Base-by-base conservation (phyloP, 35 echinoderm and acorn worm species). In the Eucidaris tribuloides region DNA sequence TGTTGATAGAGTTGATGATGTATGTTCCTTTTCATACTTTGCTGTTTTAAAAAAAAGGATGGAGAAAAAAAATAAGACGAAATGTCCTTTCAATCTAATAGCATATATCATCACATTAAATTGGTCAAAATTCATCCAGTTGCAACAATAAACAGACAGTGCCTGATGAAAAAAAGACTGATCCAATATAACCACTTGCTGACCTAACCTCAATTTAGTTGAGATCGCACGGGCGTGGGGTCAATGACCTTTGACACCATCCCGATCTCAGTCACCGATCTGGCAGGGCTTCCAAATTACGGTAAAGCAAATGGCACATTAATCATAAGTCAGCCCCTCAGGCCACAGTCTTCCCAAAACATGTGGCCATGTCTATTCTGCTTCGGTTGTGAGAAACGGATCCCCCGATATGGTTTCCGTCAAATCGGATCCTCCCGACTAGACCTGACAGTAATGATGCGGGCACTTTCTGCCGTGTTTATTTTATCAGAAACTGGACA, bases 191-290 rank as follows among this genome's bases (percentile, higher is more conserved):
- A 74, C 68, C 68, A 7, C 19, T 2, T 33, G 35, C 24, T 74
- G 68, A 74, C 68, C 68, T 74, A 74, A 33, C 68, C 68, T 42
- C 68, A 74, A 74, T 74, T 44, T 40, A 74, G 41, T n/a, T 42
- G 68, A 40, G 68, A 74, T n/a, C 35, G 19, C 35, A 74, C 44
- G 38, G 68, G 68, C 68, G 38, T 74, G 41, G 44, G 68, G 68
- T 74, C 68, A 74, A 43, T 74, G 68, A 74, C 68, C 68, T 74
- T 74, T 74, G 68, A 44, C 68, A 74, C 68, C 44, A 33, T 5
- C 37, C 35, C 37, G 44, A 74, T 74, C 68, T 74, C 68, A 43
- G 34, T 59, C 9, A 72, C 44, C 68, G n/a, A n/a, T n/a, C 44
- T 41, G 37, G 35, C 44, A 25, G 37, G 37, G 20, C 44, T 74